Evolutionary conservation across 2,113 vertebrate species (phyloP).

Genomic region (Brachypteracias leptosomus): DNA sequence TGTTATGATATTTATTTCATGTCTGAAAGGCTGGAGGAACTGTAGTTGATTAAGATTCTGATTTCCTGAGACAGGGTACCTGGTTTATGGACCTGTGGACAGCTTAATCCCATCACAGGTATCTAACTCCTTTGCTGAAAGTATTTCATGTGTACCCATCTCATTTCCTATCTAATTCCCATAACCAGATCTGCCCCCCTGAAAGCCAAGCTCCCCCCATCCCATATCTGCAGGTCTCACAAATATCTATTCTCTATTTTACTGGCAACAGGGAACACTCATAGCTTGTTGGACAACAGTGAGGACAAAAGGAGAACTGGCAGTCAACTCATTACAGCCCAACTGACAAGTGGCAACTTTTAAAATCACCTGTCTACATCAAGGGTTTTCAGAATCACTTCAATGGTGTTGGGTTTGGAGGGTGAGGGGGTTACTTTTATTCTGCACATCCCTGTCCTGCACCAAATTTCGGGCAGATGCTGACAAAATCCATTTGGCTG

Average conservation of each 20-base stretch:
- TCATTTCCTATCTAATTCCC: background rate
- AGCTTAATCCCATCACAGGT: background rate
- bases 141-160: background rate
- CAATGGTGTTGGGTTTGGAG: no score
- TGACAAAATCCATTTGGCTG: background rate
- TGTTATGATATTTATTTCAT: background rate
- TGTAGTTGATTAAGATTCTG: background rate
- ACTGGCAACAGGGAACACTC: background rate
- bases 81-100: background rate
- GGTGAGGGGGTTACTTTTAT: background rate
- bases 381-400: background rate
- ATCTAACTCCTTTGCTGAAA: background rate
- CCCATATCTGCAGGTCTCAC: background rate
- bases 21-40: background rate
- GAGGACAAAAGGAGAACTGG: background rate
- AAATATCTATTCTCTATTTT: background rate
- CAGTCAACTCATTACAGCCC: background rate
- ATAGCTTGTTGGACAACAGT: accelerated
- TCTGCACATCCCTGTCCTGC: background rate
- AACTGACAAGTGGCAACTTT: background rate
- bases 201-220: background rate
- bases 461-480: background rate
- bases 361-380: background rate
- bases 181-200: background rate
- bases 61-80: background rate